Evolutionary conservation across 2,888 invertebrate genomes (phyloP), one percentile per base, ranked within the genome.

Genomic region (Hofmannophila pseudospretella): DNA sequence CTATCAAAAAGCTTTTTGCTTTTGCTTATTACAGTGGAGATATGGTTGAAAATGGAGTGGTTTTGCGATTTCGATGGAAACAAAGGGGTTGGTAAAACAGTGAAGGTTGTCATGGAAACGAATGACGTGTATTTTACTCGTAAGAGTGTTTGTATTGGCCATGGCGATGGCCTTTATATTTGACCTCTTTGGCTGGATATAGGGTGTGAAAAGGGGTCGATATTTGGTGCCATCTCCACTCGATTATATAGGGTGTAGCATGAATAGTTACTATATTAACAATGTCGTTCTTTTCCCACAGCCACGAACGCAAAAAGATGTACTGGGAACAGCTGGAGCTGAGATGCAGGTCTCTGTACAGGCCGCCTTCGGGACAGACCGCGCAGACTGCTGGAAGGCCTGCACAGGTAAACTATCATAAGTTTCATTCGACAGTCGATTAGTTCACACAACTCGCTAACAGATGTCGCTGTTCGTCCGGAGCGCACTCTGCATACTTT

Each of bases 281-380:
- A n/a, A n/a, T n/a, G n/a, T n/a, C n/a, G n/a, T 39, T 30, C 13
- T 29, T 33, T 34, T 12, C 19, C 7, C 78, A 2, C 63, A 95
- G 96, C 51, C 96, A 96, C 66, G 96, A 96, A 76, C 92, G 95
- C 45, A 96, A 96, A 86, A 96, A 96, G 80, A 96, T 95, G 93
- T 96, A 96, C 72, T 96, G 96, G 96, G 96, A 96, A 58, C 96
- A 96, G 78, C 66, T 96, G 71, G 96, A 96, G 68, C 74, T 96
- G 35, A 88, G 95, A 38, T 94, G 96, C 68, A 88, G 96, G 43
- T 94, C 95, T 1, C 73, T 96, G 39, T 95, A 95, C 57, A 60
- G 88, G 0, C 75, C 85, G 0, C 72, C 82, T 0, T 40, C 74
- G 0, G 77, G 74, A 0, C 77, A 73, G 32, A 44, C 69, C 0